phyloP scores from a whole-genome alignment of 2,797 vertebrate species.

The Diceros bicornis region DNA sequence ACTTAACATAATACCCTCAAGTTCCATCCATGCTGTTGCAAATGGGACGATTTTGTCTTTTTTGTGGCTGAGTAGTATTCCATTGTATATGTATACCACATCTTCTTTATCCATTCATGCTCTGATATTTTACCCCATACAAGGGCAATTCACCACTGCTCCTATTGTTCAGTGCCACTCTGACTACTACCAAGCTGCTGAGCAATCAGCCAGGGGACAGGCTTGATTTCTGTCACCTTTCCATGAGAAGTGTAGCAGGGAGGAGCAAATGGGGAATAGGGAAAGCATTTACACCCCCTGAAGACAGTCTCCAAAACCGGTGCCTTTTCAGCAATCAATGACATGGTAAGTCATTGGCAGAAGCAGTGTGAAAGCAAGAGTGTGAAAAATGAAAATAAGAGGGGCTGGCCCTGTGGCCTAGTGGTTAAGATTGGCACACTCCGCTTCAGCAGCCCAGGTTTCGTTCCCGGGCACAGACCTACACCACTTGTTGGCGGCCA shows the following conservation, averaged over 20 bases:
- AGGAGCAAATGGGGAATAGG: not conserved
- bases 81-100: too few species aligned
- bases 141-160: not conserved
- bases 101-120: not conserved
- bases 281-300: not conserved
- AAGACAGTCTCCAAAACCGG: not conserved
- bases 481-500: too few species aligned
- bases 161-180: not conserved
- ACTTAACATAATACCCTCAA: too few species aligned
- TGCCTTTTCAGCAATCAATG: not conserved
- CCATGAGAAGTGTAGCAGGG: not conserved
- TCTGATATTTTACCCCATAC: not conserved
- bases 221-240: slow-evolving; percentile 18
- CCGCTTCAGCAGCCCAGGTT: too few species aligned
- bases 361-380: not conserved
- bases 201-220: not conserved
- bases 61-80: too few species aligned
- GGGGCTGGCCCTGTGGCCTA: too few species aligned
- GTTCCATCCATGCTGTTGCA: too few species aligned
- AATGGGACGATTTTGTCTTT: too few species aligned
- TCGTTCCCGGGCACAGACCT: too few species aligned
- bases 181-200: not conserved
- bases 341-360: not conserved
- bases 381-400: not conserved
- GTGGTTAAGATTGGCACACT: too few species aligned